Base-by-base conservation (phyloP, 2,113 vertebrate genomes). In the Trochalopteron elliotii region DNA sequence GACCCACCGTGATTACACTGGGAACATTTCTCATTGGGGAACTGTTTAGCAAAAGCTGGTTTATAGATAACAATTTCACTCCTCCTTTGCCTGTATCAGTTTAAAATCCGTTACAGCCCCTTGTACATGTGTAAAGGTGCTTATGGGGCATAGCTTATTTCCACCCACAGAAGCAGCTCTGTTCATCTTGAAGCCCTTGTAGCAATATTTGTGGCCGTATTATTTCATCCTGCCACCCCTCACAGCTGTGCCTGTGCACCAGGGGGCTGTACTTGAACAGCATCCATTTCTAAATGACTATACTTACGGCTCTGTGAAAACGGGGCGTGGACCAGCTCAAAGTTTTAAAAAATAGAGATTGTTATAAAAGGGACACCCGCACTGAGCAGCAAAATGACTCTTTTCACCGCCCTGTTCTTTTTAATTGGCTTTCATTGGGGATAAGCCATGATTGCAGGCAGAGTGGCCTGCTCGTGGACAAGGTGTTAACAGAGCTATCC, bases 141-240 rank as follows among this genome's bases (percentile, higher is more conserved):
- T 94, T 93, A 50, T 31, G 75, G 87, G 84, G 71, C 83, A 86
- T 35, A 77, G 90, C 87, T 83, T 77, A 80, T 94, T 97, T 96
- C 87, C 71, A 91, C 77, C 85, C 82, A 39, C 52, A 67, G 76
- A 55, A 90, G 85, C 92, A 96, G 95, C 93, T 96, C 82, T 77
- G 96, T 70, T 96, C 91, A 63, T 96, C 78, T 65, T 70, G 2
- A 57, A 94, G 78, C 78, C 91, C 92, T 96, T 83, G 82, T 86
- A 95, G 84, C 85, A 90, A 91, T 94, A 93, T 96, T 93, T 91
- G 92, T 83, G 85, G 88, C 94, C 24, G 2, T 93, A 63, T 95
- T 96, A 94, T 93, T 96, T 94, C 88, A 94, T 96, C 50, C 93
- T 90, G 92, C 92, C 95, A 94, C 91, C 91, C 95, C 87, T 95